Percentiles rank a stretch among this genome's conserved stretches.
Conservation (phyloP, 2,888 invertebrate genomes). For the Blomia tropicalis region DNA sequence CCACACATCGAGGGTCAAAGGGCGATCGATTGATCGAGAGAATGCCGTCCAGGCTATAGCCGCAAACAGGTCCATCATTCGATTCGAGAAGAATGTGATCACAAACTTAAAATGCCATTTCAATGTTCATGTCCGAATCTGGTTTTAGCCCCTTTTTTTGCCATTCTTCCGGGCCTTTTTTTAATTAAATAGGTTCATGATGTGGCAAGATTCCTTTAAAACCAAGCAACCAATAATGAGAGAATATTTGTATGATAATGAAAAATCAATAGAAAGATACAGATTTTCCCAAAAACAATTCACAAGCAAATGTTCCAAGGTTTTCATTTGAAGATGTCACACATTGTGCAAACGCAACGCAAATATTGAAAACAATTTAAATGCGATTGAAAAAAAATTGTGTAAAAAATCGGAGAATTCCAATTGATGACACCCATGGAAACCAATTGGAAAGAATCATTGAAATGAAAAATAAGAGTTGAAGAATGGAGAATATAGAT, state of each 20-base stretch:
- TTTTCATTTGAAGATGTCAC: too few species aligned
- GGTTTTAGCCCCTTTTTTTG: too few species aligned
- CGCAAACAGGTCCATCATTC: background rate
- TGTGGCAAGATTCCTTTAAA: background rate
- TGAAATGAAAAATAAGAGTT: background rate
- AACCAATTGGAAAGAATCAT: background rate
- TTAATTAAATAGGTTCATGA: background rate
- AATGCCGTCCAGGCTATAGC: background rate
- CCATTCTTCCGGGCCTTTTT: too few species aligned
- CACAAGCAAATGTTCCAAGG: too few species aligned
- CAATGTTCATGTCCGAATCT: background rate
- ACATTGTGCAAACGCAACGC: too few species aligned
- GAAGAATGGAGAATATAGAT: background rate
- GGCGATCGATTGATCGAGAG: background rate
- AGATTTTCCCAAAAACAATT: too few species aligned
- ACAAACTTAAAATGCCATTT: background rate
- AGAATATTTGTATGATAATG: too few species aligned
- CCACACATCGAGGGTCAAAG: slow-evolving; percentile 1
- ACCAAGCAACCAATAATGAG: too few species aligned
- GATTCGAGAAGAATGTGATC: background rate
- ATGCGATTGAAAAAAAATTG: background rate
- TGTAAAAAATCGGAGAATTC: background rate
- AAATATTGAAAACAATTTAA: background rate
- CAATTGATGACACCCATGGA: background rate
- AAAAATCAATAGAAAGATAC: background rate